Evolutionary conservation across 2,888 invertebrate species (phyloP), one percentile per base, ranked within the genome.

Genomic region (Habroteleia sp.): DNA sequence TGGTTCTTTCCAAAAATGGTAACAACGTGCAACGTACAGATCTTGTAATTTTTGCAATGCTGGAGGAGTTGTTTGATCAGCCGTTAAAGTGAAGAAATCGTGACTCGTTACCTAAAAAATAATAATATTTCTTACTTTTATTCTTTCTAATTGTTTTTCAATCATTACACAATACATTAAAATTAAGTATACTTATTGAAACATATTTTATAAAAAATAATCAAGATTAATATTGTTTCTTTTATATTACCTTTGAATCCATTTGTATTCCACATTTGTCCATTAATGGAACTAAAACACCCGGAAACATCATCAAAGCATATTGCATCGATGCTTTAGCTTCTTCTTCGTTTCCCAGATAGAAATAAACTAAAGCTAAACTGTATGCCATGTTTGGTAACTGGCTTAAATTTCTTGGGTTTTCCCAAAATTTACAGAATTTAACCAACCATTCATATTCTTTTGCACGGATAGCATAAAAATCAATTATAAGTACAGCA

Each of bases 341-440:
- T 10, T 66, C 71, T 14, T 82, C 83, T 73, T 89, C 90, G 42
- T 90, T 89, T 27, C 90, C 89, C 16, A 91, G 81, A 80, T 92
- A 91, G 85, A 93, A 94, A 80, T 93, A 89, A 1, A 95, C 95
- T 77, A 96, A 89, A 0, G 96, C 94, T 69, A 94, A 89, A 0
- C 96, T 95, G 87, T 93, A 96, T 0, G 94, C 94, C 91, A 96
- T 94, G 86, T 96, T 97, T n/a, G 97, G 97, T 68, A 97, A 89
- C 86, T 95, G 94, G 31, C 92, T 91, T 37, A 96, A 89, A 89
- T 95, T 95, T 79, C 93, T 91, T 44, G 90, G 87, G 2, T 81
- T 84, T 79, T 93, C 92, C 90, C 91, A 93, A 76, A 91, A 91
- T 35, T 91, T 89, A 66, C 89, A 91, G 69, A 91, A 91, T 83